These are phyloP conservation scores for Cydia fagiglandana DNA, from an alignment of 1,140 invertebrate species.

Conservation along the genomic window DNA sequence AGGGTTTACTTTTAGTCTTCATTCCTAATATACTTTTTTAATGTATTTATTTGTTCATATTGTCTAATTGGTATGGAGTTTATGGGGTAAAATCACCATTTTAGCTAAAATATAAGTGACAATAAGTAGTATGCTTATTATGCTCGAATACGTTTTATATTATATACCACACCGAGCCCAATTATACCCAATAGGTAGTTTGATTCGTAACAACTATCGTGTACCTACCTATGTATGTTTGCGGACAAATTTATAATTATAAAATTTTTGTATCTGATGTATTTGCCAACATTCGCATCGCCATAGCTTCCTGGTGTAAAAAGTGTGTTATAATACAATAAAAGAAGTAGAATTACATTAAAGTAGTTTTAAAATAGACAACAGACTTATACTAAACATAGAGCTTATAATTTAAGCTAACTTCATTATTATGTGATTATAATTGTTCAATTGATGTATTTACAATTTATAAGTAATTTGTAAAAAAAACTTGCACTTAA, in stretches of 20 bases:
- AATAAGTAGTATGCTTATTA: too few relatives aligned
- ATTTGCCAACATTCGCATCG: background rate
- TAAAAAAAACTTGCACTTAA: conserved; percentile 52
- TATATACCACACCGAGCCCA: background rate
- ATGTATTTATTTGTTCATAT: too few relatives aligned
- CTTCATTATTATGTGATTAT: conserved; percentile 46
- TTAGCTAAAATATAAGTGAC: too few relatives aligned
- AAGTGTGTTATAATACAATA: background rate
- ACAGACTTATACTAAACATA: conserved; percentile 28
- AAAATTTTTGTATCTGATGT: background rate
- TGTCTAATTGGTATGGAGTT: too few relatives aligned
- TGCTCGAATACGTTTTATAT: too few relatives aligned
- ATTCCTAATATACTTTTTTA: too few relatives aligned
- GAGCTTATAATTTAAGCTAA: conserved; percentile 26
- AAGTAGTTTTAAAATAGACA: conserved; percentile 26
- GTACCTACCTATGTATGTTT: background rate
- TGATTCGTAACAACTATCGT: too few relatives aligned
- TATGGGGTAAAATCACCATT: too few relatives aligned
- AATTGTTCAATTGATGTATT: conserved; percentile 50
- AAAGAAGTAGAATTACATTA: background rate
- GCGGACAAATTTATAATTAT: background rate
- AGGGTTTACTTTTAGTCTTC: too few relatives aligned
- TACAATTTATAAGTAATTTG: conserved; percentile 49
- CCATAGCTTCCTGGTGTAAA: conserved; percentile 13
- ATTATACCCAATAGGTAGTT: background rate